Conservation (phyloP, 2,888 invertebrate genomes). For the Erebia epiphron region DNA sequence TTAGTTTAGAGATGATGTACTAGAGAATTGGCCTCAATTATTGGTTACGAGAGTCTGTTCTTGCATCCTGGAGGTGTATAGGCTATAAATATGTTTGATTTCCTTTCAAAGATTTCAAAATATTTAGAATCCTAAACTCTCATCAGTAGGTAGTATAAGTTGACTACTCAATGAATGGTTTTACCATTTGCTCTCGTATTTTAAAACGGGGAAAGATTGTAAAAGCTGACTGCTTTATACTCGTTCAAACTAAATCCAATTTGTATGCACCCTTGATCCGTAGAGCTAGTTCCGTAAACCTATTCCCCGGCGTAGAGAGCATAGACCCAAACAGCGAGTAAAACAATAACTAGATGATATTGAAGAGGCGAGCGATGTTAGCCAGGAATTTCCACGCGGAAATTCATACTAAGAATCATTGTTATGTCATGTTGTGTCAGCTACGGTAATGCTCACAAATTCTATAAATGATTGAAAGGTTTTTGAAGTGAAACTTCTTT, state of each 20-base stretch:
- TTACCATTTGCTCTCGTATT: background rate
- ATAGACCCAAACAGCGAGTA: background rate
- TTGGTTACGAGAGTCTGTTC: too few species aligned
- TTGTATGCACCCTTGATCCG: slow-evolving; percentile 24
- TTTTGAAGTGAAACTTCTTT: too few species aligned
- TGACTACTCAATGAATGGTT: background rate
- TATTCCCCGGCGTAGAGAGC: background rate
- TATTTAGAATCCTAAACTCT: background rate
- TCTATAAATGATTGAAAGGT: too few species aligned
- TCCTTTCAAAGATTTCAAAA: too few species aligned
- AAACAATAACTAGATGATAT: slow-evolving; percentile 18
- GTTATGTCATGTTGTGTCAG: too few species aligned
- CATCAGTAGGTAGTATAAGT: background rate
- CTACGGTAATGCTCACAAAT: too few species aligned
- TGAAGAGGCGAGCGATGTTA: background rate
- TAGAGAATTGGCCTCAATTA: too few species aligned
- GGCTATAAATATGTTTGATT: too few species aligned
- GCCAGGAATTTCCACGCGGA: background rate
- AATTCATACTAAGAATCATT: background rate
- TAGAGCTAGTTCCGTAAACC: slow-evolving; percentile 16
- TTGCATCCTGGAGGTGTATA: too few species aligned
- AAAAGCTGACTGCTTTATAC: slow-evolving; percentile 10
- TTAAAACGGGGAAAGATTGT: slow-evolving; percentile 6
- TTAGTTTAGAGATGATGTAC: too few species aligned
- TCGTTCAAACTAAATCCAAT: slow-evolving; percentile 21